Base-by-base conservation (phyloP, 2,797 vertebrate genomes). In the Argentina silus region DNA sequence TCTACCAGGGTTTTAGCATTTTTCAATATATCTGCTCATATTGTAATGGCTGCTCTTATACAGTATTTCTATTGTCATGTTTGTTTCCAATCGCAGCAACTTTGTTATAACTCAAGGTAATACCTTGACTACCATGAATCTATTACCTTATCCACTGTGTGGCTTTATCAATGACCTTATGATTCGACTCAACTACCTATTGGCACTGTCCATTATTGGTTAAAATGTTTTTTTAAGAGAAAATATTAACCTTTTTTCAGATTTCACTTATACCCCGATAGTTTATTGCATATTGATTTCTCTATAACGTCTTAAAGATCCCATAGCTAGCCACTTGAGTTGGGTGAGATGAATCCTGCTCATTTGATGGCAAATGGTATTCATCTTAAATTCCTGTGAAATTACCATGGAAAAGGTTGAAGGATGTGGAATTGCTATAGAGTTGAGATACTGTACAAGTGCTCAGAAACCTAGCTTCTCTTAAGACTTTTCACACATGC, bases 401-500 rank as follows among this genome's bases (percentile, higher is more conserved):
- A 68, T 73, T 63, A 73, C 61, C 57, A 36, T 2, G n/a, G 47
- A 56, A 47, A 23, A 11, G 19, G 67, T 67, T 42, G 42, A 11
- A 50, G 19, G 69, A 61, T n/a, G 14, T 12, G 44, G 67, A 78
- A 51, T 55, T 74, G 55, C 21, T 43, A 55, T 76, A 65, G 60
- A 78, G 81, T 2, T 45, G 42, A 11, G 62, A 44, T 64, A 14
- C 62, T 43, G 27, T 63, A 63, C 61, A 23, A 59, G 50, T 2
- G 23, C 21, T 67, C 11, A 36, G 27, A 36, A 36, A 36, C 27
- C 27, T 14, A 67, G 15, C 15, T 55, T n/a, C 23, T 82, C 42
- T 85, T 84, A 78, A 85, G 81, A 87, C 85, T 84, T 77, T 81
- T 36, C 27, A 36, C 64, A 80, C 70, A 79, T 78, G 82, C 75